Evolutionary conservation across 2,888 invertebrate species (phyloP).

Genomic region (Chymomyza fuscimana): DNA sequence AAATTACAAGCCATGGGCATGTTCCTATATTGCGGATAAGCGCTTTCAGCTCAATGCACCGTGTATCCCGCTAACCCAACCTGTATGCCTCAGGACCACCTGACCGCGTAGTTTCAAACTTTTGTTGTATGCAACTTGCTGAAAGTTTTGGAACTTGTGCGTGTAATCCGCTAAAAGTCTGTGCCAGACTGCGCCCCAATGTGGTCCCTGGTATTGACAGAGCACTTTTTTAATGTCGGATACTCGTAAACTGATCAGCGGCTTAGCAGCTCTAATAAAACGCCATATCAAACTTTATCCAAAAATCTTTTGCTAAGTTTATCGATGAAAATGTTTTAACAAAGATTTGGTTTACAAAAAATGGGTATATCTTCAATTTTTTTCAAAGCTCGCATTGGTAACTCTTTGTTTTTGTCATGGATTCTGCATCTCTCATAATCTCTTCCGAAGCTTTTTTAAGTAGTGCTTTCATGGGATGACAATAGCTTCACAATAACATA

Average conservation of each 20-base stretch:
- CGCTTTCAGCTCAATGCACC: neutral
- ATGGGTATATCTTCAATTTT: neutral
- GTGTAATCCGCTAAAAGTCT: slow-evolving; percentile 4
- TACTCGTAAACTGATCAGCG: neutral
- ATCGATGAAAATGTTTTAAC: neutral
- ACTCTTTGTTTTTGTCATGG: too few relatives aligned
- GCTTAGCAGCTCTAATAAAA: neutral
- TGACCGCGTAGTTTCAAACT: neutral
- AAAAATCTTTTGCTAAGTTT: neutral
- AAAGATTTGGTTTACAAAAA: neutral
- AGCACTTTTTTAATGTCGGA: too few relatives aligned
- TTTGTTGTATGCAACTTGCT: neutral
- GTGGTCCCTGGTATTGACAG: neutral
- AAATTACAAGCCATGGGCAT: neutral
- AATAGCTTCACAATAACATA: too few relatives aligned
- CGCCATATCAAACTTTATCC: neutral
- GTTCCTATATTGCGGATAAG: neutral
- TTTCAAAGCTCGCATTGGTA: neutral
- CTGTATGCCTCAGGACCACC: neutral
- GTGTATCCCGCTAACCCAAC: neutral
- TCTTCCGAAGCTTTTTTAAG: too few relatives aligned
- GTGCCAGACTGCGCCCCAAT: neutral
- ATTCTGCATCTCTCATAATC: too few relatives aligned
- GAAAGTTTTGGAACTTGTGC: neutral
- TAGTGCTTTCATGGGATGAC: too few relatives aligned